A percentile compares a stretch with the other conserved stretches of the same genome.
Evolutionary conservation across 2,888 invertebrate genomes (phyloP).

Genomic region (Anoncus sp.): DNA sequence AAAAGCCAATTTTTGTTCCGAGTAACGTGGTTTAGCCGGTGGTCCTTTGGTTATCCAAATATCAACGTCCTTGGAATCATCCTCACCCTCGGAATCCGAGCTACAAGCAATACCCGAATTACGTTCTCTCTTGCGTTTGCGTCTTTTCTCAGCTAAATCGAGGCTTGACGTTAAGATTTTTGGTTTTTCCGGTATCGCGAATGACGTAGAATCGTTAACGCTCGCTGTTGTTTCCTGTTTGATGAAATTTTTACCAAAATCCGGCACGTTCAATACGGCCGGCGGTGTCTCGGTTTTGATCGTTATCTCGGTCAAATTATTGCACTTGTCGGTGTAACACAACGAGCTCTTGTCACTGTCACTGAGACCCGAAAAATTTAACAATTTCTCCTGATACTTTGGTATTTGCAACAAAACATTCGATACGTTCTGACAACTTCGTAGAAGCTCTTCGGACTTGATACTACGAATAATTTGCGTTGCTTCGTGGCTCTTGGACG

Average conservation of each 20-base stretch:
- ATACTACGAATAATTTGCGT: constrained; percentile 77
- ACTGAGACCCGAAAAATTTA: constrained; percentile 74
- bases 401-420: constrained; percentile 80
- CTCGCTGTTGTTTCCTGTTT: constrained; percentile 71
- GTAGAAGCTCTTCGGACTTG: constrained; percentile 79
- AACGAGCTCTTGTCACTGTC: constrained; percentile 69
- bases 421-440: constrained; percentile 80
- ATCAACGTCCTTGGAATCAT: constrained; percentile 84
- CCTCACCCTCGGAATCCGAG: constrained; percentile 84
- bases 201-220: constrained; percentile 58
- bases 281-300: constrained; percentile 78
- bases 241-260: constrained; percentile 77
- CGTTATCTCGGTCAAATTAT: constrained; percentile 77
- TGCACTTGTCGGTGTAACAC: constrained; percentile 79
- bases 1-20: constrained; percentile 86
- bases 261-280: constrained; percentile 81
- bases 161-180: constrained; percentile 80
- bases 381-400: constrained; percentile 79
- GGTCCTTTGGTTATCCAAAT: constrained; percentile 85
- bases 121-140: constrained; percentile 82
- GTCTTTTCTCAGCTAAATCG: constrained; percentile 85
- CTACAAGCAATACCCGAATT: constrained; percentile 79
- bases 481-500: constrained; percentile 67
- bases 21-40: constrained; percentile 84
- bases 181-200: constrained; percentile 74